These are phyloP conservation scores for Polyploca ridens DNA, from an alignment of 2,888 invertebrate species.

Conservation along the genomic window DNA sequence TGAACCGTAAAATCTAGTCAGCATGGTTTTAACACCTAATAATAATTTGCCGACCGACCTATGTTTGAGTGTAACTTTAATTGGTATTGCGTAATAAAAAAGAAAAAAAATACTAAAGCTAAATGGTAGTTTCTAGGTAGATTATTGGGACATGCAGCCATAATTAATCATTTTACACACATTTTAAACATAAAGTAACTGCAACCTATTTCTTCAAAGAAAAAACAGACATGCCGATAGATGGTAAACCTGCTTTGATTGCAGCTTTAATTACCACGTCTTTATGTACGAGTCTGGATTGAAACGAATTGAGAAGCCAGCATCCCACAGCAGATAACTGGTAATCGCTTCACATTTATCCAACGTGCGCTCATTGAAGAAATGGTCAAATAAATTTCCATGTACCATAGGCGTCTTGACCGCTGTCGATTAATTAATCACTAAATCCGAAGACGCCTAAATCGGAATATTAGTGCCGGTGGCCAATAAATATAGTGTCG, in stretches of 20 bases:
- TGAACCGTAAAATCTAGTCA: conserved; percentile 22
- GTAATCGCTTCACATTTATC: conserved; percentile 19
- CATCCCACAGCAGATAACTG: conserved; percentile 28
- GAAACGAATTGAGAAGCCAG: conserved; percentile 32
- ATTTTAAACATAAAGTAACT: neutral
- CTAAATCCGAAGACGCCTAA: conserved; percentile 53
- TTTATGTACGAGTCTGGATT: conserved; percentile 37
- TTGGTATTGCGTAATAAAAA: neutral
- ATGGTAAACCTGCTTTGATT: conserved; percentile 38
- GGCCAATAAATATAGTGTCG: conserved; percentile 46
- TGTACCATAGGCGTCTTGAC: conserved; percentile 31
- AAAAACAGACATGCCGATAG: conserved; percentile 14
- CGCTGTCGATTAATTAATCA: conserved; percentile 60
- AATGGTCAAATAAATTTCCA: conserved; percentile 16
- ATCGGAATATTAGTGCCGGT: conserved; percentile 60
- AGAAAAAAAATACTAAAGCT: neutral
- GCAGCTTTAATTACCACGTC: conserved; percentile 38
- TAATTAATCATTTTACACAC: too few species aligned
- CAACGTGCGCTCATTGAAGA: conserved; percentile 14
- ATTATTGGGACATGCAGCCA: too few species aligned
- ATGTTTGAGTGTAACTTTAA: neutral
- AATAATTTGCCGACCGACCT: neutral
- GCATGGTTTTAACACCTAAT: conserved; percentile 9
- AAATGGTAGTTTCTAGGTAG: too few species aligned
- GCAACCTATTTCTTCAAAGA: neutral